phyloP scores from a whole-genome alignment of 2,888 invertebrate species.

The Tenthredo notha region DNA sequence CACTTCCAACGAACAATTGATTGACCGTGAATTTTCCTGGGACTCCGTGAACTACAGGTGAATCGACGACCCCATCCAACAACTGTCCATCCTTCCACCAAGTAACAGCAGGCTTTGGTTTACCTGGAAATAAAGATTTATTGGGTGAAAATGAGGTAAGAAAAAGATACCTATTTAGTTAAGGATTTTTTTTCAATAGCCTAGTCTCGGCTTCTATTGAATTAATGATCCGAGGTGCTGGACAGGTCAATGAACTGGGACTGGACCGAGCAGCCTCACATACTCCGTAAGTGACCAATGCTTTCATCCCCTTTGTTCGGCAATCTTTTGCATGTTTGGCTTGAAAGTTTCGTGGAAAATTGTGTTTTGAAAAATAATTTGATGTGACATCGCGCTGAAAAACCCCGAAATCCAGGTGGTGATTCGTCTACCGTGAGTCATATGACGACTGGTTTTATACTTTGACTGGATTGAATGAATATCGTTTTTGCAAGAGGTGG shows the following conservation, averaged over 20 bases:
- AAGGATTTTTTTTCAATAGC: background rate
- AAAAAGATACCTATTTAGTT: background rate
- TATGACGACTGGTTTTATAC: too few relatives aligned
- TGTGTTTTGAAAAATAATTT: background rate
- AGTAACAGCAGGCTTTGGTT: slow-evolving; percentile 89
- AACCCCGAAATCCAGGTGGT: background rate
- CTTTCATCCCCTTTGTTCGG: background rate
- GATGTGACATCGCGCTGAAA: background rate
- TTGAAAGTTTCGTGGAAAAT: background rate
- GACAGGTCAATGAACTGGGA: background rate
- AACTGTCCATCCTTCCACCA: slow-evolving; percentile 91
- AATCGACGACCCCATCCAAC: slow-evolving; percentile 87
- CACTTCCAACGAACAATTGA: slow-evolving; percentile 86
- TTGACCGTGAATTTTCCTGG: slow-evolving; percentile 84
- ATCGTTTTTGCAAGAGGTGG: too few relatives aligned
- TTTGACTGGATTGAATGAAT: too few relatives aligned
- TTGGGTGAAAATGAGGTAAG: background rate
- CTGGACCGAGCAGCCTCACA: background rate
- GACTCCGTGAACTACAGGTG: slow-evolving; percentile 80
- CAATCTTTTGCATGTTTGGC: background rate
- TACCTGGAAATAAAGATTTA: slow-evolving; percentile 81
- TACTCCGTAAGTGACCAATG: background rate
- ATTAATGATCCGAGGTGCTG: background rate
- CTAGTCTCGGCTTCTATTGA: background rate
- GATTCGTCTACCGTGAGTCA: too few relatives aligned